Evolutionary conservation across 2,797 vertebrate genomes (phyloP).

Genomic region (Melanotaenia parkinsoni): DNA sequence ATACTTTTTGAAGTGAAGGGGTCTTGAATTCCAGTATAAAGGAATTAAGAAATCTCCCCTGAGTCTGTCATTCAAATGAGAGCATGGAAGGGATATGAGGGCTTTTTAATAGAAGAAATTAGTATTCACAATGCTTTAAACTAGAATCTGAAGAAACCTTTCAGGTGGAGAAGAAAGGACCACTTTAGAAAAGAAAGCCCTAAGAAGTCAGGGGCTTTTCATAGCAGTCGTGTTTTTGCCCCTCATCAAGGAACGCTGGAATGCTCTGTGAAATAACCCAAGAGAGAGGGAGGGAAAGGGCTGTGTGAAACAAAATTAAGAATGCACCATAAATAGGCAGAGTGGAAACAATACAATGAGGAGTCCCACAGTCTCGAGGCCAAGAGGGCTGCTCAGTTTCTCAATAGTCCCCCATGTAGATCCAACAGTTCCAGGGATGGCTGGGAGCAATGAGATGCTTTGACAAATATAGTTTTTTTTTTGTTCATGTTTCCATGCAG

Average conservation of each 20-base stretch:
- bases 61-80: constrained; percentile 88
- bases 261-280: constrained; percentile 81
- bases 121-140: constrained; percentile 88
- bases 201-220: constrained; percentile 85
- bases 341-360: constrained; percentile 78
- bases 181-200: constrained; percentile 84
- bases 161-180: constrained; percentile 88
- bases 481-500: constrained; percentile 48
- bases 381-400: constrained; percentile 62
- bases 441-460: constrained; percentile 70
- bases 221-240: constrained; percentile 84
- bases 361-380: constrained; percentile 75
- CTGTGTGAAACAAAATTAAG: constrained; percentile 78
- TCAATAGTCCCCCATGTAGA: constrained; percentile 65
- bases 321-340: constrained; percentile 82
- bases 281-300: constrained; percentile 65
- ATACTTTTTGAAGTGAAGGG: constrained; percentile 89
- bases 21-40: constrained; percentile 89
- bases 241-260: constrained; percentile 82
- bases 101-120: constrained; percentile 89
- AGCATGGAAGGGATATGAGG: constrained; percentile 86
- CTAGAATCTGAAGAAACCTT: constrained; percentile 87
- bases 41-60: constrained; percentile 87
- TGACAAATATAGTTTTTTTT: constrained; percentile 71
- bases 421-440: constrained; percentile 72